Evolutionary conservation across 2,113 vertebrate species (phyloP).

Genomic region (Jacana jacana): DNA sequence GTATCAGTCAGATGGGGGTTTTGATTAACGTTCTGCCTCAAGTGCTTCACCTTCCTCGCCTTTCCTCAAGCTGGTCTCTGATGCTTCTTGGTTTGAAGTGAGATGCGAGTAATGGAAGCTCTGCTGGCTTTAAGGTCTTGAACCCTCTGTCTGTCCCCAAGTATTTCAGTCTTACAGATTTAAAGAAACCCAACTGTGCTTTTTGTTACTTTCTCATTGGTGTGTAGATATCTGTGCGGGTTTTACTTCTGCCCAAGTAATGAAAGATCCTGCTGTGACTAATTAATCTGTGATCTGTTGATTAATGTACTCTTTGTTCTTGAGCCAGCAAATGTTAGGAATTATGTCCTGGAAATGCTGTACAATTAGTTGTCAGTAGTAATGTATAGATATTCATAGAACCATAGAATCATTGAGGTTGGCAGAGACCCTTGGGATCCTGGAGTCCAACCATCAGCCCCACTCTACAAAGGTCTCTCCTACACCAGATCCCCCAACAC

Average conservation of each 20-base stretch:
- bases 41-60: not conserved
- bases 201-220: not conserved
- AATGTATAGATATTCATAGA: not conserved
- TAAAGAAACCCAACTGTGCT: not conserved
- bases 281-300: not conserved
- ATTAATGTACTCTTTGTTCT: not conserved
- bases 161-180: not conserved
- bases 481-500: no score
- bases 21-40: not conserved
- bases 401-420: no score
- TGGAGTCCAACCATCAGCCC: no score
- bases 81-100: not conserved
- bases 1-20: not conserved
- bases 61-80: not conserved
- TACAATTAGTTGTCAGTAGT: not conserved
- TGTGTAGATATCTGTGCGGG: not conserved
- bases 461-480: no score
- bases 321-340: not conserved
- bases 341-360: not conserved
- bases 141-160: not conserved
- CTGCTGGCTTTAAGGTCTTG: not conserved
- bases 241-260: not conserved
- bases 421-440: no score
- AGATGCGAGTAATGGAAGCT: not conserved
- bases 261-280: not conserved